phyloP scores from a whole-genome alignment of 2,797 vertebrate genomes.

The Notamacropus eugenii region DNA sequence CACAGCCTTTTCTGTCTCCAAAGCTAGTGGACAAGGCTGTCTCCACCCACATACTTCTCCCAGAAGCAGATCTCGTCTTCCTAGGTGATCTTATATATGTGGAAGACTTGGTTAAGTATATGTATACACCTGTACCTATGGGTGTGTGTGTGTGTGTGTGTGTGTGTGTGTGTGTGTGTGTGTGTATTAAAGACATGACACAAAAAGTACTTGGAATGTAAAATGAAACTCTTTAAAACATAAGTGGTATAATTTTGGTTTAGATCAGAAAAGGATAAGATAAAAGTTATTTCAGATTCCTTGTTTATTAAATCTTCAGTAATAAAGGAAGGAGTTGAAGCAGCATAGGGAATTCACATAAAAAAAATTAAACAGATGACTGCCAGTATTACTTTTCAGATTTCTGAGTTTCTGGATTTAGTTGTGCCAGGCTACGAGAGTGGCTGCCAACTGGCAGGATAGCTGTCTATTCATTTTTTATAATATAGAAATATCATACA shows the following conservation, averaged over 20 bases:
- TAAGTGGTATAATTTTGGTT: not conserved
- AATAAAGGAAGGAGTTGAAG: not conserved
- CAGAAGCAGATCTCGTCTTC: not conserved
- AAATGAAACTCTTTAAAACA: conserved; percentile 24
- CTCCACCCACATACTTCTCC: not conserved
- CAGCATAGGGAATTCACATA: not conserved
- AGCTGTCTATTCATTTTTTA: not conserved
- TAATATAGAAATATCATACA: not conserved
- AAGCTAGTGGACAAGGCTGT: not conserved
- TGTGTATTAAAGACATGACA: too few species aligned
- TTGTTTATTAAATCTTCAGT: not conserved
- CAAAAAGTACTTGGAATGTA: not conserved
- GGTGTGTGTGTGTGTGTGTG: too few species aligned
- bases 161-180: too few species aligned
- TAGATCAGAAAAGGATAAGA: not conserved
- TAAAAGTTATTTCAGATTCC: not conserved
- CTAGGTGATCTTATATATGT: not conserved
- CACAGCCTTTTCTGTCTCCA: not conserved
- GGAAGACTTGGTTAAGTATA: not conserved
- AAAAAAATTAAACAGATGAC: not conserved
- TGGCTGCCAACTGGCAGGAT: not conserved
- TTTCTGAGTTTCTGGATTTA: too few species aligned
- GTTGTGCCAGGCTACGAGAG: not conserved
- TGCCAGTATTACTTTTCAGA: not conserved
- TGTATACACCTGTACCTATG: not conserved